Evolutionary conservation across 30 jellyfish, hydroid and myxozoan genomes (phyloP).

Genomic region (Nemopilema nomurai): DNA sequence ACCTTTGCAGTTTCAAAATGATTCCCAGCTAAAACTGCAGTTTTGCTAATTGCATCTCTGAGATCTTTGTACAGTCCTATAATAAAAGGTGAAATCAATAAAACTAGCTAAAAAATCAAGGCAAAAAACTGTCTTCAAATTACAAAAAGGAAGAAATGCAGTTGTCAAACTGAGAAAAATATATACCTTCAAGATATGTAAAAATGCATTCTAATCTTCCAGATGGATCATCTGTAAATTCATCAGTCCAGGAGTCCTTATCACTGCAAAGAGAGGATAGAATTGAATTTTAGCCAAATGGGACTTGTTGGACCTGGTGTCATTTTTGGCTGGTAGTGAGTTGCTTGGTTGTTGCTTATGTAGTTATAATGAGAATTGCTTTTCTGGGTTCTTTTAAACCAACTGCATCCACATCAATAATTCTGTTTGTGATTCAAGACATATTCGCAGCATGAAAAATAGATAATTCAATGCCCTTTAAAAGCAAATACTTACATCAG

Average conservation of each 20-base stretch:
- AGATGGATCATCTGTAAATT: slow-evolving; percentile 22
- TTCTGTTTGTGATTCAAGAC: too few relatives aligned
- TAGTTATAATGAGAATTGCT: too few relatives aligned
- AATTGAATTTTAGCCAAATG: too few relatives aligned
- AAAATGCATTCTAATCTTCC: slow-evolving; percentile 48
- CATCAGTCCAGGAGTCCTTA: slow-evolving; percentile 35
- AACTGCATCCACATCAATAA: background rate
- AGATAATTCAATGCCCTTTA: background rate
- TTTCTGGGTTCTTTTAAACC: background rate
- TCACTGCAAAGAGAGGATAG: slow-evolving; percentile 9
- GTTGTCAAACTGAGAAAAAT: background rate
- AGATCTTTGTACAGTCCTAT: slow-evolving; percentile 38
- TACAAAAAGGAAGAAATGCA: background rate
- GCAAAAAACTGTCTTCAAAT: too few relatives aligned
- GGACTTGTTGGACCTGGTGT: too few relatives aligned
- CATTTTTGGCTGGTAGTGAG: too few relatives aligned
- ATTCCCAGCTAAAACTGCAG: slow-evolving; percentile 58
- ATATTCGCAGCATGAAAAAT: background rate
- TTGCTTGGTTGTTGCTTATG: too few relatives aligned
- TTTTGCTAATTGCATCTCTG: slow-evolving; percentile 55
- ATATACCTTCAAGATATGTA: slow-evolving; percentile 42
- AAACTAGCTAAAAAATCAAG: too few relatives aligned
- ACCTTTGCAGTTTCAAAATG: slow-evolving; percentile 77
- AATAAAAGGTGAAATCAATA: too few relatives aligned
- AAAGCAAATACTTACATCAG: slow-evolving; percentile 14